Base-by-base conservation (phyloP, 2,113 vertebrate genomes). In the Cyprinodon brontotheroides region DNA sequence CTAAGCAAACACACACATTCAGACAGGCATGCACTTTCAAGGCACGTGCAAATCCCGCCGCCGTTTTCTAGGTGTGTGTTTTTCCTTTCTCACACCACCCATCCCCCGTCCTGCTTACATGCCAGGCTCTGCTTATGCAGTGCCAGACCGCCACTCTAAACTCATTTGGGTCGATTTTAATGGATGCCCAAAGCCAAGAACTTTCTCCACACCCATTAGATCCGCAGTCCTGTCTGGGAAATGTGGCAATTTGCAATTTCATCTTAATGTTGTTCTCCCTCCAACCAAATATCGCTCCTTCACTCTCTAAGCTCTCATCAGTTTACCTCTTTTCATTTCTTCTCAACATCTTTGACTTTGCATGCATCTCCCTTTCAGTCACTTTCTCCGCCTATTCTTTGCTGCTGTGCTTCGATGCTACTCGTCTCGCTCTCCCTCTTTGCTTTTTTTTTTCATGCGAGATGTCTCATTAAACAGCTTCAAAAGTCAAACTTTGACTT, bases 391-490 rank as follows among this genome's bases (percentile, higher is more conserved):
- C 85, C 78, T 87, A 87, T 89, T 89, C 82, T 57, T 87, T 80
- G 72, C 73, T 84, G 70, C 37, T 80, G 74, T 43, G 11, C 73
- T 75, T 75, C 70, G 59, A 72, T 76, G 47, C 59, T 45, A 3
- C 78, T 73, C 68, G 47, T 47, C 5, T 36, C 57, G 22, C 48
- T 71, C 48, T 45, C 57, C 22, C 57, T 65, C 81, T 80, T 68
- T 66, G 65, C 69, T 78, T 70, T 77, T 80, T 74, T 57, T 73
- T 59, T 70, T 43, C 75, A 84, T 82, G 73, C 79, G 87, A 75
- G 69, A 84, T 78, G 81, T 90, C 89, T 91, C 89, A 90, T 92
- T 92, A 92, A 91, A 88, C 77, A 90, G 91, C 87, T 89, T 90
- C 72, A 92, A 82, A 92, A 90, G 84, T 90, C 81, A 87, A 91